Base-by-base conservation (phyloP, 92 coral and sea anemone species). In the Palythoa grandiflora region DNA sequence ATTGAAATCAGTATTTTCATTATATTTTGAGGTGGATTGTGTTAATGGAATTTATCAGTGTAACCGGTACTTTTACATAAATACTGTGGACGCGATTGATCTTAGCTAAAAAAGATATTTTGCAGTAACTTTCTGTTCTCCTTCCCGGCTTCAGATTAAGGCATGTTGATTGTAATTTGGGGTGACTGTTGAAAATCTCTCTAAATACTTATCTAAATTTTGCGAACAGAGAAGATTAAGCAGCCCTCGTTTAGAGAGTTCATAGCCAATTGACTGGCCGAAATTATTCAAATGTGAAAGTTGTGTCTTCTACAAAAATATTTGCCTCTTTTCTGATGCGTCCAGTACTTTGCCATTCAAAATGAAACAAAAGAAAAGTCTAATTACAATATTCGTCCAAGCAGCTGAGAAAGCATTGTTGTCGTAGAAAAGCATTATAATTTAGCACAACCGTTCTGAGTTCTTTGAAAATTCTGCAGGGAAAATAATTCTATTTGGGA, bases 301-400 rank as follows among this genome's bases (percentile, higher is more conserved):
- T 76, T 53, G 3, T 50, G 28, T 50, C 36, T 19, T 76, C 80
- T 76, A 76, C 65, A 76, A 76, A 76, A 76, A 76, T 76, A 76
- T 51, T 48, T 44, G 55, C 68, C 39, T 77, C 59, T 14, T 53
- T 65, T 77, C 61, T 51, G 16, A 3, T 17, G 15, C 48, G 79
- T 75, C 38, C 28, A n/a, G 14, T 15, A 28, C 47, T 77, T 19
- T 35, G 3, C 53, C 40, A 37, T 35, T 28, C 21, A 70, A 21
- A 70, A 70, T 6, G 9, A 44, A 10, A 36, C 4, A 11, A 37
- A 15, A 12, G 53, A 38, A 15, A 14, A 20, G 10, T 73, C 20
- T 40, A 12, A 15, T 28, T 28, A 28, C 15, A 16, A 8, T 19
- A 17, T 51, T 19, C 28, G 28, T 28, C 36, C 63, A 19, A 37